Base-by-base conservation (phyloP, 2,888 invertebrate species). In the Callyntrura sp. region DNA sequence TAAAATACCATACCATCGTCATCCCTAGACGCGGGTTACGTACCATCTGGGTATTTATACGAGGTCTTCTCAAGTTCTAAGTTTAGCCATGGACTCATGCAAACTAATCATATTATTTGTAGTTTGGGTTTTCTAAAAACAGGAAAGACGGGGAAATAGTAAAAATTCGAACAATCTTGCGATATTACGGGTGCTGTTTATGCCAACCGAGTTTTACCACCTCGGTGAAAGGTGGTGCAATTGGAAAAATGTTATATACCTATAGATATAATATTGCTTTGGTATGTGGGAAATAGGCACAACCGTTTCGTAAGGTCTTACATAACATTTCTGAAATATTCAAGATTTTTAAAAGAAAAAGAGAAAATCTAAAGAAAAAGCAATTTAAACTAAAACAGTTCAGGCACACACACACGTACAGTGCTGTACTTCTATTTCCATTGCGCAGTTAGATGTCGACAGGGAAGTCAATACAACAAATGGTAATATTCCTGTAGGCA, bases 31-130 rank as follows among this genome's bases (percentile, higher is more conserved):
- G 9, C 6, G 25, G 28, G n/a, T 17, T 60, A 20, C 20, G 8
- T 17, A 81, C 43, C 82, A 82, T 82, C 82, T 82, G 82, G 82
- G 65, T 65, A 81, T 43, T 79, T 79, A 51, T 45, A 60, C 51
- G 62, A 43, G 48, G 23, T 48, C 23, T 35, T 70, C 1, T 43
- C 65, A n/a, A 65, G n/a, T 20, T 73, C 73, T 73, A 73, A 73
- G 20, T 73, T 73, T 73, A 73, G 73, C 73, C 48, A 12, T 45
- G 48, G 48, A 73, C 48, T 48, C 20, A 23, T 12, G 43, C 35
- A 8, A 60, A 51, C 11, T 43, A 65, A 65, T 11, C 25, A 23
- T 14, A 65, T 28, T 28, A 28, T 65, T 65, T 28, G 28, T 28
- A 65, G 65, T 65, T 65, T 28, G 28, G 14, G 25, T 65, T 65